Evolutionary conservation across 1,140 invertebrate genomes (phyloP).

Genomic region (Phenacoccus solenopsis): DNA sequence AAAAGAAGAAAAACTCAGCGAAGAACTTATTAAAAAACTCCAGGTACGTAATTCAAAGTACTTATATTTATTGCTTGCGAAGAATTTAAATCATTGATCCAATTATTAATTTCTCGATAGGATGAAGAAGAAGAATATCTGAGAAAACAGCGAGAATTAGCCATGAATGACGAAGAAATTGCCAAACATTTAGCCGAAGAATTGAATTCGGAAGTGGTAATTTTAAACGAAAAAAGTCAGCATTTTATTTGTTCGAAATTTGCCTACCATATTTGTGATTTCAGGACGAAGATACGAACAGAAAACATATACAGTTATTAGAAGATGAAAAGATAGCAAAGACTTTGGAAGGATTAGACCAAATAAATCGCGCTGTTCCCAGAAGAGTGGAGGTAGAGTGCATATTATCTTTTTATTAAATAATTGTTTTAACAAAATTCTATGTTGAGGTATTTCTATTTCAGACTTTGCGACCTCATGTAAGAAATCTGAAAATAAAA

Average conservation of each 20-base stretch:
- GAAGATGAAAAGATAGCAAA: not conserved
- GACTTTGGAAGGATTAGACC: not conserved
- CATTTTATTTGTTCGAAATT: not conserved
- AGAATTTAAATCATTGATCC: not conserved
- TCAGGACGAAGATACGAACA: not conserved
- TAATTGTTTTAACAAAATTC: no score
- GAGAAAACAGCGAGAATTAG: not conserved
- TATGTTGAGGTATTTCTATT: no score
- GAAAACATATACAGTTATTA: not conserved
- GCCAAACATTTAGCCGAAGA: not conserved
- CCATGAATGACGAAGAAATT: constrained; percentile 18
- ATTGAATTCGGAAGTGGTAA: not conserved
- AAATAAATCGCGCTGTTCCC: no score
- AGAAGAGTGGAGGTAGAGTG: no score
- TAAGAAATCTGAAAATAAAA: not conserved
- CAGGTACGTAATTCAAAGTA: constrained; percentile 18
- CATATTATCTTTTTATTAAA: no score
- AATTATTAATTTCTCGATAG: not conserved
- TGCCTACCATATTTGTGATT: not conserved
- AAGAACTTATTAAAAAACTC: constrained; percentile 26
- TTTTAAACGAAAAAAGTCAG: not conserved
- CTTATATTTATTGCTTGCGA: not conserved
- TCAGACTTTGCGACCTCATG: not conserved
- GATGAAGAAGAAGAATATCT: constrained; percentile 20
- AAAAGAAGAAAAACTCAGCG: constrained; percentile 34